These are phyloP conservation scores for Icerya purchasi DNA, from an alignment of 2,888 invertebrate genomes.

Conservation along the genomic window DNA sequence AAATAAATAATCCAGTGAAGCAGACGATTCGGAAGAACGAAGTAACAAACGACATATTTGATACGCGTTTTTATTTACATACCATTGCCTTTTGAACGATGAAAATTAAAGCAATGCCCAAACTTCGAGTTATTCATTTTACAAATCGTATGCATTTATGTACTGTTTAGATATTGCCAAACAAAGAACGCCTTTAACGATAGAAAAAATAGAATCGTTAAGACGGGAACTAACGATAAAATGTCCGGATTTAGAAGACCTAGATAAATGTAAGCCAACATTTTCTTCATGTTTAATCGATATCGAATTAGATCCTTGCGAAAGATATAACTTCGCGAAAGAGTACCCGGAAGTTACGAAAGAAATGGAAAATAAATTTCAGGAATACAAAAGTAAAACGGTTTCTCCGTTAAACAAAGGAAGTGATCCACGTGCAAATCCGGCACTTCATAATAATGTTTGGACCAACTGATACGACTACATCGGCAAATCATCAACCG, in stretches of 20 bases:
- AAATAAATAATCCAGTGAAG: too few species aligned
- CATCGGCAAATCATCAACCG: not conserved
- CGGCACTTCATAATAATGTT: not conserved
- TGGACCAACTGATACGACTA: conserved; percentile 7
- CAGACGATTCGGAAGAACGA: too few species aligned
- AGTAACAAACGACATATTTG: too few species aligned
- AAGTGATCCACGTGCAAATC: conserved; percentile 6
- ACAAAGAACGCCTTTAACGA: not conserved
- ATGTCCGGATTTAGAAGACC: conserved; percentile 3
- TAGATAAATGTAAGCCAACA: conserved; percentile 36
- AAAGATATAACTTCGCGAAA: conserved; percentile 24
- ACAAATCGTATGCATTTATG: too few species aligned
- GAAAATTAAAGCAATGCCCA: too few species aligned
- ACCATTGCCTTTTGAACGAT: too few species aligned
- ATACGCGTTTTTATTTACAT: too few species aligned
- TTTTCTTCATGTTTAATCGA: conserved; percentile 58
- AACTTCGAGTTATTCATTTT: too few species aligned
- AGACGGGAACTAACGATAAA: conserved; percentile 5
- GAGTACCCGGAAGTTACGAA: conserved; percentile 1
- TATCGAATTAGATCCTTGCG: conserved; percentile 65
- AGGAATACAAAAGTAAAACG: not conserved
- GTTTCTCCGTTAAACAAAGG: conserved; percentile 7
- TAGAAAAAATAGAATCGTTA: conserved; percentile 5
- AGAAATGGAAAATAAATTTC: conserved; percentile 4
- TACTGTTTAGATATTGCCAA: too few species aligned